phyloP scores from a whole-genome alignment of 2,888 invertebrate species.

The Orchesella flavescens region DNA sequence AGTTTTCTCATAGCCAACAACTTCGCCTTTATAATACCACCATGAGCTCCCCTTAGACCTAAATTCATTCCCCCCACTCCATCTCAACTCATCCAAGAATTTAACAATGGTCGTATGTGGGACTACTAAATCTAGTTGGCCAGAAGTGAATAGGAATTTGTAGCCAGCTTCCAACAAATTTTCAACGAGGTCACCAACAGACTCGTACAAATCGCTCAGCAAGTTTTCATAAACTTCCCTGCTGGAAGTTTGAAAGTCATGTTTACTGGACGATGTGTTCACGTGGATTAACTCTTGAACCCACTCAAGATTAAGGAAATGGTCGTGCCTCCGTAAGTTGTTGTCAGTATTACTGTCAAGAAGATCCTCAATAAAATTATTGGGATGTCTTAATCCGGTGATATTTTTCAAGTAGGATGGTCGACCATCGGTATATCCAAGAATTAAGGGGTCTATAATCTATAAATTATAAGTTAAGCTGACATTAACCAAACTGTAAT shows the following conservation, averaged over 20 bases:
- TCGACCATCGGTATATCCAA: conserved; percentile 13
- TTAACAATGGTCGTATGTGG: conserved; percentile 89
- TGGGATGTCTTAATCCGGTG: conserved; percentile 56
- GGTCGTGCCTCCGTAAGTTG: conserved; percentile 12
- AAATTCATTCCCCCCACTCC: conserved; percentile 81
- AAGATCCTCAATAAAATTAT: conserved; percentile 24
- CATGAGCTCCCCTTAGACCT: conserved; percentile 80
- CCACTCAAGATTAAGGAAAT: conserved; percentile 35
- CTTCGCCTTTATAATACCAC: conserved; percentile 81
- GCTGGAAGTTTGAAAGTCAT: conserved; percentile 67
- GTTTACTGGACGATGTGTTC: conserved; percentile 72
- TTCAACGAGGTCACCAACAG: conserved; percentile 83
- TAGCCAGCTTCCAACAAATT: conserved; percentile 79
- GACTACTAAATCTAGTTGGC: conserved; percentile 92
- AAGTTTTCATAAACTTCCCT: conserved; percentile 81
- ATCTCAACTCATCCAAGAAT: conserved; percentile 83
- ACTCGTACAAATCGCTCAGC: conserved; percentile 85
- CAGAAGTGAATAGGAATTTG: conserved; percentile 87
- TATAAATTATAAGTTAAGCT: conserved; percentile 32
- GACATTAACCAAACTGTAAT: too few relatives aligned
- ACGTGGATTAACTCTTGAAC: conserved; percentile 74
- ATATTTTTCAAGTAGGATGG: conserved; percentile 57
- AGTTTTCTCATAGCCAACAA: conserved; percentile 85
- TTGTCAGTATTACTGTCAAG: not conserved
- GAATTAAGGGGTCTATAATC: conserved; percentile 54